Conservation (phyloP, 2,888 invertebrate species). For the Leptarthrus brevirostris region DNA sequence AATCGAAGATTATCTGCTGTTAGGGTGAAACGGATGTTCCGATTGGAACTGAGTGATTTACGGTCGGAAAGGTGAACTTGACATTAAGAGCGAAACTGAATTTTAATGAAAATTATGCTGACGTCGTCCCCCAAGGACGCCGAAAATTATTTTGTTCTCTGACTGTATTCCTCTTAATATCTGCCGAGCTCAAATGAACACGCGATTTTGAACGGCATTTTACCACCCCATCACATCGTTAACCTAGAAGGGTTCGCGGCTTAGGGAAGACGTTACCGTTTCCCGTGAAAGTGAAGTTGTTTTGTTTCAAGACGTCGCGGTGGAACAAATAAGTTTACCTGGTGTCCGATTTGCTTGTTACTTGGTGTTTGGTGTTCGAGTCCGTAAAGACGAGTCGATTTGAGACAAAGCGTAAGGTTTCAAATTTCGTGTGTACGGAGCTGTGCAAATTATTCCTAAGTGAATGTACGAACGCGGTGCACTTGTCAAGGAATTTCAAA, state of each 20-base stretch:
- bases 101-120: constrained; percentile 9
- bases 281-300: constrained; percentile 1
- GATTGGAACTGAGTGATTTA: background rate
- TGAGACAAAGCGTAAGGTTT: background rate
- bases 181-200: constrained; percentile 4
- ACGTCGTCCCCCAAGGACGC: constrained; percentile 4
- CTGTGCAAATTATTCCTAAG: background rate
- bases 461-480: background rate
- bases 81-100: background rate
- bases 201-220: background rate
- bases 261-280: background rate
- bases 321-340: background rate
- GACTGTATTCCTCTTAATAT: background rate
- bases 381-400: background rate
- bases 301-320: background rate
- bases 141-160: background rate
- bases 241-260: background rate
- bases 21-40: background rate
- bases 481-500: constrained; percentile 22
- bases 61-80: background rate
- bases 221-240: background rate
- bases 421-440: constrained; percentile 13
- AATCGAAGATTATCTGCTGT: background rate
- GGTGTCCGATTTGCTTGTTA: constrained; percentile 1
- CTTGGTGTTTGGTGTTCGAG: too few species aligned